Conservation (phyloP, 2,888 invertebrate genomes). For the Galerucella pusilla region DNA sequence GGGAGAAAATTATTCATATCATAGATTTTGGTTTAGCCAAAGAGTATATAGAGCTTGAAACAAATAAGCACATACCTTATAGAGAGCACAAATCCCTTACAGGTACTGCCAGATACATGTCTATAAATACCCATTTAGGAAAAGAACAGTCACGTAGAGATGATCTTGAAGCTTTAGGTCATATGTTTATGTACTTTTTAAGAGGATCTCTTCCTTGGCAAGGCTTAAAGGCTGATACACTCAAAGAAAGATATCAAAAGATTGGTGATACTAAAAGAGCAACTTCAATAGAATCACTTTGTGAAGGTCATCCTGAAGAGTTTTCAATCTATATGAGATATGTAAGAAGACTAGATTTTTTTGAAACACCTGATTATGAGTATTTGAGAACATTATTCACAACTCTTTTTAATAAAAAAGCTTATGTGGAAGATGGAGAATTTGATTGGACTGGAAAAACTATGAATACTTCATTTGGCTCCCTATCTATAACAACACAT, state of each 20-base stretch:
- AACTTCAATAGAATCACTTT: constrained; percentile 95
- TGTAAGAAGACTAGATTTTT: constrained; percentile 96
- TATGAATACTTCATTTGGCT: constrained; percentile 88
- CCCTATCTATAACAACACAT: constrained; percentile 90
- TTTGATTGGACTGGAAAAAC: constrained; percentile 95
- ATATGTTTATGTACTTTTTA: constrained; percentile 99
- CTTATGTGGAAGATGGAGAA: constrained; percentile 89
- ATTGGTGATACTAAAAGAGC: constrained; percentile 99
- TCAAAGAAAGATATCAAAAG: constrained; percentile 99
- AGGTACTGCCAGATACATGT: constrained; percentile 98
- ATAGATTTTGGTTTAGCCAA: constrained; percentile 99
- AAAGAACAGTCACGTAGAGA: constrained; percentile 99
- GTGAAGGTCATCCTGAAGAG: constrained; percentile 92
- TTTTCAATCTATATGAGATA: constrained; percentile 98
- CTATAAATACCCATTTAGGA: constrained; percentile 99
- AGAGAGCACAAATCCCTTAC: constrained; percentile 99
- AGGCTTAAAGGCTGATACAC: constrained; percentile 98
- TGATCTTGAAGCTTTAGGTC: constrained; percentile 97
- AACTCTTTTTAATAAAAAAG: constrained; percentile 88
- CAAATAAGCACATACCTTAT: constrained; percentile 99
- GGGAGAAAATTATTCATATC: constrained; percentile 99
- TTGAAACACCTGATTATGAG: constrained; percentile 99
- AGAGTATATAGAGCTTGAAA: constrained; percentile 99
- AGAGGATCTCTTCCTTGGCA: constrained; percentile 99
- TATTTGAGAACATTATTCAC: constrained; percentile 96